Evolutionary conservation across 2,113 vertebrate genomes (phyloP), one percentile per base, ranked within the genome.

Genomic region (Etia nguti): DNA sequence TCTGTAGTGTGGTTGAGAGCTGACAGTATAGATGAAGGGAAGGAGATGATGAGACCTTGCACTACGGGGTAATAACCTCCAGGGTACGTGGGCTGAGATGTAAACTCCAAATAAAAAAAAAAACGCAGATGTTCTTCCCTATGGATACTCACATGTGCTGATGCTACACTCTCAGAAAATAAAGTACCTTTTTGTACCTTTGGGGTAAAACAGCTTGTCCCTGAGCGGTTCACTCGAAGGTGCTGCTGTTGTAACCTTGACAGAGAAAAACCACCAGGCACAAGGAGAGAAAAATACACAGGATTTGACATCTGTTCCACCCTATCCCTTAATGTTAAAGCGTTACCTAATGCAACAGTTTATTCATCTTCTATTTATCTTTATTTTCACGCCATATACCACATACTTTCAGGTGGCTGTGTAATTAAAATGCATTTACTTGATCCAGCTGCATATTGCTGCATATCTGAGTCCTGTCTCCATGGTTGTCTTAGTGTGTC

Each of bases 21-120:
- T 24, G 43, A 84, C 20, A 26, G 73, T 81, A 55, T 10, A 75
- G 62, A 90, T 83, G 62, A 81, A 79, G 41, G 38, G n/a, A n/a
- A 43, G 79, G 34, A 10, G 65, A 83, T 84, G 85, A 88, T 62
- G 82, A 55, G 83, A 84, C 86, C 26, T 54, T 15, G 54, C 79
- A 41, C 85, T 82, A 43, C 24, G 41, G 34, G 57, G 70, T 81
- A 82, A 83, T 83, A 62, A 70, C 85, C 86, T 73, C 81, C 65
- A 52, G 81, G 73, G 65, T 56, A 36, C 4, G 54, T 24, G 56
- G 41, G n/a, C 56, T 29, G 20, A 8, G 73, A 52, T 77, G 29
- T 81, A 59, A 73, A 75, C 20, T 57, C 10, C 4, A 57, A 81
- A 55, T 16, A 24, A 46, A 80, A 73, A 46, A 80, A 73, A 73